Evolutionary conservation across 2,113 vertebrate genomes (phyloP).

Genomic region (Lampris incognitus): DNA sequence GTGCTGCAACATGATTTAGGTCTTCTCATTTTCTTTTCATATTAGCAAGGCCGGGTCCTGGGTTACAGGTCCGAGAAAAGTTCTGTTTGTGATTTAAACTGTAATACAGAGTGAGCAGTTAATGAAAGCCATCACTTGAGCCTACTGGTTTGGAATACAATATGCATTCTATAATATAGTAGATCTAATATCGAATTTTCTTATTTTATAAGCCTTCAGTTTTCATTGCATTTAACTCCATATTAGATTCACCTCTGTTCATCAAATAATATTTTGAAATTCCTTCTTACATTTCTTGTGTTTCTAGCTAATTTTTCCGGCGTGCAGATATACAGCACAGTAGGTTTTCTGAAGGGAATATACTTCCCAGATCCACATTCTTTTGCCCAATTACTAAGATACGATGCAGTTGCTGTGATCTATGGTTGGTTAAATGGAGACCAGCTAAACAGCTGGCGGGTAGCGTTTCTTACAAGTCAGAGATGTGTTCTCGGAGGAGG

Average conservation of each 20-base stretch:
- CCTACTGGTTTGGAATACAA: too few relatives aligned
- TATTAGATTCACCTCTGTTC: too few relatives aligned
- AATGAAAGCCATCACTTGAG: too few relatives aligned
- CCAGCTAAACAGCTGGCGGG: slow-evolving; percentile 15
- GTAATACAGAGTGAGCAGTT: too few relatives aligned
- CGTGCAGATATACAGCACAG: background rate
- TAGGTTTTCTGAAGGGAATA: slow-evolving; percentile 9
- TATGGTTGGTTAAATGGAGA: slow-evolving; percentile 21
- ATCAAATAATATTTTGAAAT: too few relatives aligned
- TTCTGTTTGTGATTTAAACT: too few relatives aligned
- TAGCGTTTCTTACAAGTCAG: background rate
- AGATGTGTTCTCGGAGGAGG: slow-evolving; percentile 14
- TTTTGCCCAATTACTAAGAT: slow-evolving; percentile 16
- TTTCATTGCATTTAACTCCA: too few relatives aligned
- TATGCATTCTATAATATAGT: too few relatives aligned
- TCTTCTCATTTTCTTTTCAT: slow-evolving; percentile 17
- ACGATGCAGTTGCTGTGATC: slow-evolving; percentile 43
- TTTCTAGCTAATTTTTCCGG: background rate
- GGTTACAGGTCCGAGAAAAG: too few relatives aligned
- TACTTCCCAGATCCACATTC: background rate
- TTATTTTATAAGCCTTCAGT: too few relatives aligned
- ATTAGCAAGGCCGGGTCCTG: background rate
- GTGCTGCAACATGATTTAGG: slow-evolving; percentile 10
- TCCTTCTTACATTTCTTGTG: too few relatives aligned
- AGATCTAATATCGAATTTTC: too few relatives aligned